Evolutionary conservation across 53 echinoderm and acorn worm species (phyloP).

Genomic region (Holothuria scabra): DNA sequence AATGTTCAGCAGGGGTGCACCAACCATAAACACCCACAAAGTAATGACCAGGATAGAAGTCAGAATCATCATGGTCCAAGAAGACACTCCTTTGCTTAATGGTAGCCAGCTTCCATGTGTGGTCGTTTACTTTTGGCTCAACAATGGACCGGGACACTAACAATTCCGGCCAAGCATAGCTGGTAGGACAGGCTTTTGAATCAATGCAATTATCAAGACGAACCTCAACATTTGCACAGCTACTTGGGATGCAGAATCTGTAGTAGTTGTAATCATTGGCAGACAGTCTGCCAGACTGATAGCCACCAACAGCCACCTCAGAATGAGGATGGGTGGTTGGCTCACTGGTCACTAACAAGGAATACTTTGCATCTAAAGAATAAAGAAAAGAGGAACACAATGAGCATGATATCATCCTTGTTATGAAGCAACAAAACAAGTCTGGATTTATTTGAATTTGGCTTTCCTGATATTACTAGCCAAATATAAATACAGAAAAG

Average conservation of each 20-base stretch:
- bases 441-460: too few relatives aligned
- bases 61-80: slow-evolving; percentile 62
- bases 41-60: slow-evolving; percentile 86
- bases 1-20: slow-evolving; percentile 81
- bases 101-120: slow-evolving; percentile 90
- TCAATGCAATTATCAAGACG: slow-evolving; percentile 77
- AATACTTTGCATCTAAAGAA: slow-evolving; percentile 69
- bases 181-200: slow-evolving; percentile 65
- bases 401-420: too few relatives aligned
- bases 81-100: slow-evolving; percentile 67
- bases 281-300: not conserved
- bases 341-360: slow-evolving; percentile 60
- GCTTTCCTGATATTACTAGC: too few relatives aligned
- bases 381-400: not conserved
- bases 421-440: too few relatives aligned
- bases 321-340: slow-evolving; percentile 69
- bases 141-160: slow-evolving; percentile 85
- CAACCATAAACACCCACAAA: slow-evolving; percentile 91
- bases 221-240: slow-evolving; percentile 65
- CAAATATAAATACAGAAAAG: too few relatives aligned
- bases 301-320: slow-evolving; percentile 49
- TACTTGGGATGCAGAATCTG: slow-evolving; percentile 80
- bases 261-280: slow-evolving; percentile 71
- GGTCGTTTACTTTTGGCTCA: slow-evolving; percentile 74
- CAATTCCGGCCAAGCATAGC: slow-evolving; percentile 89